Base-by-base conservation (phyloP, 2,797 vertebrate species). In the Epinephelus coioides region DNA sequence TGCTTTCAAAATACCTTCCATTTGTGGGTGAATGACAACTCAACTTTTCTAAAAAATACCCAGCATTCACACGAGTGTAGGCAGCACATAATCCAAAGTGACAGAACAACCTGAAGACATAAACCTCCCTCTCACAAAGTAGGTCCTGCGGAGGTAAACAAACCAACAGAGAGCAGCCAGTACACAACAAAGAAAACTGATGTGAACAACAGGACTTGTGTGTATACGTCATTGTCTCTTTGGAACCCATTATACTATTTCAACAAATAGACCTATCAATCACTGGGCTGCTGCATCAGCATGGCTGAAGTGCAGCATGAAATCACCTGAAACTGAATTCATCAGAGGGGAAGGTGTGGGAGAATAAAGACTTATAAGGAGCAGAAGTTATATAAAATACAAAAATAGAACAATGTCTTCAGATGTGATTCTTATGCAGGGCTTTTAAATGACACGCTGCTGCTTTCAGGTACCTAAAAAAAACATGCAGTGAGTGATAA, bases 91-190 rank as follows among this genome's bases (percentile, higher is more conserved):
- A 50, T 65, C 49, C 30, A 15, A 30, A 59, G 10, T 13, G 46
- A 55, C 0, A 4, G 56, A 73, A 69, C 47, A 84, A 79, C 82
- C 78, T 73, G 79, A 53, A 72, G 38, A 76, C 40, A 51, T 15
- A 50, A 72, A 11, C 55, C 53, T 7, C 27, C n/a, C 19, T 8
- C 18, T 30, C 44, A 38, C 57, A 38, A 61, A 54, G 71, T 18
- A 40, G 19, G 12, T 69, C 5, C 9, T 25, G 19, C 67, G 8
- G 4, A 64, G 47, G 19, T 43, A 69, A 69, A 47, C 40, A 50
- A 76, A 75, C 34, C 3, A 15, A 17, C 8, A 12, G 64, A 62
- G 64, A 73, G 62, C 69, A 23, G 54, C 13, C 4, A 2, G 5
- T 1, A 6, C 12, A 43, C 9, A 27, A 79, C 27, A 44, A 9